Evolutionary conservation across 2,888 invertebrate species (phyloP), one percentile per base, ranked within the genome.

Genomic region (Eristalis tenax): DNA sequence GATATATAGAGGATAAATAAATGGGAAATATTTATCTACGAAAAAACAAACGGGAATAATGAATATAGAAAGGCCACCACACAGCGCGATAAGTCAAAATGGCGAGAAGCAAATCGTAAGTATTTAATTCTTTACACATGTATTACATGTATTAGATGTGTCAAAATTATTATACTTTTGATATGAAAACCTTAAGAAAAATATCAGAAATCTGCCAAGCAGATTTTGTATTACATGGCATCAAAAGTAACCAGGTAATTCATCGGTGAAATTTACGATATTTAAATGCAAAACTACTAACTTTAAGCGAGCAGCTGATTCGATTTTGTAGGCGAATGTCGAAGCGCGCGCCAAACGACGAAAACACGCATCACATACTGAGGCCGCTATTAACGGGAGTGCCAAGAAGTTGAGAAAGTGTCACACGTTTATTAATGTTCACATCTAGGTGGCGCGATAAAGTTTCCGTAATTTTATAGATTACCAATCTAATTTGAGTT

Each of bases 301-400:
- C 83, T 87, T 83, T 64, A 70, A 61, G 68, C 76, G 79, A 87
- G 83, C 87, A 87, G 87, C 87, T 87, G 87, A 87, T 87, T 87
- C 83, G 87, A 87, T 87, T 86, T 87, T 87, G 79, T 87, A 83
- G 79, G 83, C 75, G 83, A 83, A 87, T 83, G 73, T 80, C 76
- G 83, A 83, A 75, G 83, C 87, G 87, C 87, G 79, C 87, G 87
- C 87, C 87, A 87, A 87, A 87, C 87, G 87, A 87, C 73, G 83
- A 87, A 87, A 87, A 87, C 87, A 87, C 83, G 87, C 87, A 87
- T 83, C 83, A 87, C 75, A 78, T 76, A 83, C 66, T 75, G 73
- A 40, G 68, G 79, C 76, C 79, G 83, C 78, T 79, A 80, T 73
- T 50, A 80, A 68, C 76, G 79, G 71, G 76, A 83, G 64, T 68